A percentile compares a stretch with the other conserved stretches of the same genome.
Evolutionary conservation across 1,140 invertebrate species (phyloP).

Genomic region (Orius laevigatus): DNA sequence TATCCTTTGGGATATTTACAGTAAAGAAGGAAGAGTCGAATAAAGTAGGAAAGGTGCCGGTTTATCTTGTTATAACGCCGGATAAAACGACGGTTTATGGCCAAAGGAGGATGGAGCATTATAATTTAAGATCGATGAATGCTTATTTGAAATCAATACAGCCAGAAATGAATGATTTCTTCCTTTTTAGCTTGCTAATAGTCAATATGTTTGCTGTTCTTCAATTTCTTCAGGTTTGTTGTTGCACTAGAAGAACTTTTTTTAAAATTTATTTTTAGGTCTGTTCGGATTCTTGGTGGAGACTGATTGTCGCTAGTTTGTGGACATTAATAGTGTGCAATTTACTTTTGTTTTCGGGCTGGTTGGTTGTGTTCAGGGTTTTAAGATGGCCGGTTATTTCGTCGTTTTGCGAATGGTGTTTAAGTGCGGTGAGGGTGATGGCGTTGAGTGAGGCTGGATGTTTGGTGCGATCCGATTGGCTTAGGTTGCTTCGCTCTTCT

Average conservation of each 20-base stretch:
- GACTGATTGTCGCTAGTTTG: conserved; percentile 5
- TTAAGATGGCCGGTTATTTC: conserved; percentile 4
- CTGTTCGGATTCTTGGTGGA: conserved; percentile 7
- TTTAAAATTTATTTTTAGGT: conserved; percentile 3
- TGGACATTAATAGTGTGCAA: conserved; percentile 8
- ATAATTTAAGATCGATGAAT: conserved; percentile 31
- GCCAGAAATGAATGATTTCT: conserved; percentile 37
- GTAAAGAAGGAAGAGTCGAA: conserved; percentile 23
- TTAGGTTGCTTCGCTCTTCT: conserved; percentile 13
- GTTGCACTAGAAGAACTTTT: background rate
- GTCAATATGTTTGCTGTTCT: conserved; percentile 31
- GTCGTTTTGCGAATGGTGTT: background rate
- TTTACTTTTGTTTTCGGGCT: conserved; percentile 4
- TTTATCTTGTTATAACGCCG: conserved; percentile 26
- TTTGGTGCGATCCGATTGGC: conserved; percentile 17
- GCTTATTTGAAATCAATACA: conserved; percentile 29
- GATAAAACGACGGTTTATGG: conserved; percentile 31
- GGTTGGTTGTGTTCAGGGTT: conserved; percentile 6
- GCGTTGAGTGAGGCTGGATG: conserved; percentile 2
- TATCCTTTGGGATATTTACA: conserved; percentile 30
- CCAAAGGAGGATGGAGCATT: conserved; percentile 26
- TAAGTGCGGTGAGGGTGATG: background rate
- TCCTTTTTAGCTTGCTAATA: conserved; percentile 30
- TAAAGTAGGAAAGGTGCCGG: conserved; percentile 23
- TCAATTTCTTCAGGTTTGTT: conserved; percentile 27